phyloP scores from a whole-genome alignment of 2,113 vertebrate species.

The Furnarius figulus region DNA sequence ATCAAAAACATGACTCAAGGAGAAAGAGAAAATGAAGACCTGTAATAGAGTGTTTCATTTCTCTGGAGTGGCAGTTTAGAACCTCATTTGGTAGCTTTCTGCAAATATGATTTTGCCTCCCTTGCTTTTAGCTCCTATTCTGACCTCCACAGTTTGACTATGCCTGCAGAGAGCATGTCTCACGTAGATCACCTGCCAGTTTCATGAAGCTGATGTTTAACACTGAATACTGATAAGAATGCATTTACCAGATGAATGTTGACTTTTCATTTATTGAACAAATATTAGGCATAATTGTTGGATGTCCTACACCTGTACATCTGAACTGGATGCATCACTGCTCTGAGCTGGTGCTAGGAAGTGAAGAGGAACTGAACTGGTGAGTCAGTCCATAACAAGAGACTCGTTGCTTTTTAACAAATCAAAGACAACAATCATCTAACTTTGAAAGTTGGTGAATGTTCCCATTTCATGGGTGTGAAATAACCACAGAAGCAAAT shows the following conservation, averaged over 20 bases:
- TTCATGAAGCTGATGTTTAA: neutral
- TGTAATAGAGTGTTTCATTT: neutral
- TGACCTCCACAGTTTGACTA: neutral
- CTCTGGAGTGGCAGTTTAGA: neutral
- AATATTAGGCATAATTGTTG: neutral
- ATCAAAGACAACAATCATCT: neutral
- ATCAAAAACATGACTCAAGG: accelerated
- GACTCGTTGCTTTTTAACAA: neutral
- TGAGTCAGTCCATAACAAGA: neutral
- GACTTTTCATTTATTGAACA: neutral
- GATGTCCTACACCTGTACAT: neutral
- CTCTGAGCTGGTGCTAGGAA: neutral
- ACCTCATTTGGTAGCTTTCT: neutral
- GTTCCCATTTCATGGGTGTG: neutral
- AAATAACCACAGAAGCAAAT: neutral
- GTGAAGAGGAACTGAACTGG: neutral
- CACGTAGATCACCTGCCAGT: neutral
- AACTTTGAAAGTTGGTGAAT: neutral
- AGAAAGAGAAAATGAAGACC: neutral
- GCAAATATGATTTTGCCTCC: neutral
- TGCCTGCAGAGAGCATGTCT: neutral
- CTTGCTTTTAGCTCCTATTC: neutral
- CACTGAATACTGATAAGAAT: neutral
- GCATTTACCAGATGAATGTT: neutral
- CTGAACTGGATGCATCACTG: neutral